Evolutionary conservation across 2,888 invertebrate species (phyloP).

Genomic region (Eupithecia centaureata): DNA sequence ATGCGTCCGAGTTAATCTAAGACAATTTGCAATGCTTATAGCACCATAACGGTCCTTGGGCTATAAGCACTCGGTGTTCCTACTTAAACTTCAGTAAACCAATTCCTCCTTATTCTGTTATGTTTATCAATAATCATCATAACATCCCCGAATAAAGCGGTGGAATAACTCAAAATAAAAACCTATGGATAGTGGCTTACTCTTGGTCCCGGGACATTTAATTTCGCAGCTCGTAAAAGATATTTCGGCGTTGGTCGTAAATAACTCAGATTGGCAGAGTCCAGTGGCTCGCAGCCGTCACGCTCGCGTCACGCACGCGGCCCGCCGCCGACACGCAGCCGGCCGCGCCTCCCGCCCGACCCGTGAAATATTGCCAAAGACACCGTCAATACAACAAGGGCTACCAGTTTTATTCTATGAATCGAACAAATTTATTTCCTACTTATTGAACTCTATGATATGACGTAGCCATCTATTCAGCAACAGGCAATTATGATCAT

Average conservation of each 20-base stretch:
- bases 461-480: not conserved
- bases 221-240: constrained; percentile 42
- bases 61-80: not conserved
- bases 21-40: not conserved
- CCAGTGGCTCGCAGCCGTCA: constrained; percentile 35
- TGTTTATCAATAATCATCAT: constrained; percentile 11
- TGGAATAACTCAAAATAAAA: constrained; percentile 20
- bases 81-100: not conserved
- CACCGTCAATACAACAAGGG: constrained; percentile 25
- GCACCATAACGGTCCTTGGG: not conserved
- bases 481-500: not conserved
- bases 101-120: not conserved
- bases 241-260: constrained; percentile 38
- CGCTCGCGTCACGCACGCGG: constrained; percentile 35
- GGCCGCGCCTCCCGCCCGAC: constrained; percentile 17
- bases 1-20: not conserved
- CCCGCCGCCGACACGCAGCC: constrained; percentile 33
- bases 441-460: not conserved
- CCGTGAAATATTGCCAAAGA: constrained; percentile 31
- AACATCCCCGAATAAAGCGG: constrained; percentile 18
- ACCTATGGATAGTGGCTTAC: constrained; percentile 33
- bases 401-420: constrained; percentile 16
- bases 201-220: constrained; percentile 39
- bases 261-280: constrained; percentile 42
- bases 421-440: not conserved